Base-by-base conservation (phyloP, 2,113 vertebrate genomes). In the Mungos mungo region DNA sequence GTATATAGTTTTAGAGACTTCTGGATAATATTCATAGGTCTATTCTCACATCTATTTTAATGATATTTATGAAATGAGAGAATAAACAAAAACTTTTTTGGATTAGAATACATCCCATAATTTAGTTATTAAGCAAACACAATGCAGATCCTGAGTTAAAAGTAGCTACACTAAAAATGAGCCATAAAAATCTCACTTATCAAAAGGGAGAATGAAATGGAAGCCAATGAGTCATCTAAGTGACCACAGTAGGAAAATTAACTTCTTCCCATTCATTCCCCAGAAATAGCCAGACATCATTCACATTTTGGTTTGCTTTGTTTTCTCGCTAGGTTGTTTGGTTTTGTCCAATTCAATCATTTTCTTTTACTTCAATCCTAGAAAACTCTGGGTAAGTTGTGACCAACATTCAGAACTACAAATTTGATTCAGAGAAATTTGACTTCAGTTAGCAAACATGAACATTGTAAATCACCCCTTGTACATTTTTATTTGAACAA, bases 351-450 rank as follows among this genome's bases (percentile, higher is more conserved):
- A 16, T 66, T 91, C 52, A 93, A 57, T 54, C 90, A 54, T 35
- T 94, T 80, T 80, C 76, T 93, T 91, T 95, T 84, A 79, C 19
- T 74, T 77, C 41, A 57, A 69, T 85, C 29, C 33, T 88, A 81
- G 50, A 65, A 93, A 94, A 81, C 13, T 60, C 47, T 50, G 10
- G 27, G 65, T 57, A 86, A 81, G 2, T 7, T 82, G 38, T 86
- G 47, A 72, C 16, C 83, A 94, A 85, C 13, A 89, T 96, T 88
- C 33, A 82, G 66, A 77, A 77, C 57, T 45, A 65, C 50, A 94
- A 45, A 66, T 92, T 77, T 81, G n/a, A 96, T 82, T 94, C 50
- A 71, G 83, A 97, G 72, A 96, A 94, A 94, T 76, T 3, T 77
- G 41, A 86, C 41, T 85, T 94, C 23, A 38, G 4, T 90, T 54